Evolutionary conservation across 2,888 invertebrate species (phyloP).

Genomic region (Ochlodes sylvanus): DNA sequence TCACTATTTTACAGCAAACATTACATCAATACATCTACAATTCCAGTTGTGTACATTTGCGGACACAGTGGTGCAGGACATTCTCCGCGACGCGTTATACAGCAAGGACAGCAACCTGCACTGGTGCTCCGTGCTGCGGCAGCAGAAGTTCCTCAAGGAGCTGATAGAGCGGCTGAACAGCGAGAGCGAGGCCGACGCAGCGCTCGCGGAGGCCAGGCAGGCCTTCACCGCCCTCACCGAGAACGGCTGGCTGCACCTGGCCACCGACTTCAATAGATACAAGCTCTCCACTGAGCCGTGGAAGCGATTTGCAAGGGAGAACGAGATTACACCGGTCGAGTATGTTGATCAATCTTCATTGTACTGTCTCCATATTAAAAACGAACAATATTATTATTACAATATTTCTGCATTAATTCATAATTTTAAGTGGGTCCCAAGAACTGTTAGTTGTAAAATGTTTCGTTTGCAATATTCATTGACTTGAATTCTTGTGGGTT

Average conservation of each 20-base stretch:
- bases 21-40: too few species aligned
- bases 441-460: too few species aligned
- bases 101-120: conserved; percentile 88
- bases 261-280: conserved; percentile 88
- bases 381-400: too few species aligned
- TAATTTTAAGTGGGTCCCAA: too few species aligned
- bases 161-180: conserved; percentile 86
- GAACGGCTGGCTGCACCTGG: conserved; percentile 88
- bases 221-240: conserved; percentile 86
- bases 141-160: conserved; percentile 90
- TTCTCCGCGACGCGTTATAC: conserved; percentile 70
- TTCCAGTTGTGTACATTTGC: conserved; percentile 83
- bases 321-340: conserved; percentile 57
- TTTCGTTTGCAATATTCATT: too few species aligned
- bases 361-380: too few species aligned
- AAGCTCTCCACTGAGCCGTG: conserved; percentile 82
- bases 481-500: too few species aligned
- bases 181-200: conserved; percentile 73
- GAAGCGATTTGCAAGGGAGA: conserved; percentile 70
- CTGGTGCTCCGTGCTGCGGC: conserved; percentile 89
- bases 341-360: conserved; percentile 48
- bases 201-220: conserved; percentile 80
- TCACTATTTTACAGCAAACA: too few species aligned
- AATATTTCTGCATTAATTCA: too few species aligned
- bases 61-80: conserved; percentile 85